Percentiles rank a stretch among this genome's conserved stretches.
phyloP scores from a whole-genome alignment of 35 echinoderm and acorn worm species.

The Diadema setosum region DNA sequence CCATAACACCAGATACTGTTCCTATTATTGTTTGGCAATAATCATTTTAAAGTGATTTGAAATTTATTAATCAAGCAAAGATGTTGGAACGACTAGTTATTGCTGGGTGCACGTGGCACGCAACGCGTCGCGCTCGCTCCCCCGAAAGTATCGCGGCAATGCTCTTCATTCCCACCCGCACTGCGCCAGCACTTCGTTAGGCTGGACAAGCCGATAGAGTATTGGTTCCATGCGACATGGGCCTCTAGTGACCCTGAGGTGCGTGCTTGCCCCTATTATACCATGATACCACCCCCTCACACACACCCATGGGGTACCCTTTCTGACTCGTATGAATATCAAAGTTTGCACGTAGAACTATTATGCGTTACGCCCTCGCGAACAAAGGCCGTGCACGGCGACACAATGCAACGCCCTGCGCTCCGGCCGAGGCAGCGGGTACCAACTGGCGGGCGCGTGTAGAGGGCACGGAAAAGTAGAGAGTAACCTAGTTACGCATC shows the following conservation, averaged over 20 bases:
- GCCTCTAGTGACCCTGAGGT: background rate
- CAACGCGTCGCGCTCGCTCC: background rate
- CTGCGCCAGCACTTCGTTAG: background rate
- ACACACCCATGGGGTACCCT: background rate
- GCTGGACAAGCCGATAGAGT: background rate
- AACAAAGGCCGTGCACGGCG: background rate
- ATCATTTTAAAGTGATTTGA: constrained; percentile 7
- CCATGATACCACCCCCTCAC: background rate
- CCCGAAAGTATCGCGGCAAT: background rate
- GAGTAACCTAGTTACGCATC: background rate
- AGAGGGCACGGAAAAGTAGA: background rate
- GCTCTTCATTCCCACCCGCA: background rate
- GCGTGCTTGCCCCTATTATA: background rate
- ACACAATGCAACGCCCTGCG: too few species aligned
- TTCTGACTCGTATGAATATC: background rate
- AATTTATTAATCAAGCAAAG: background rate
- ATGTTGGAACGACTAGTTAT: background rate
- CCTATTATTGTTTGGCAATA: constrained; percentile 18
- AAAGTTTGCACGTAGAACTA: background rate
- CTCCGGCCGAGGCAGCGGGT: background rate
- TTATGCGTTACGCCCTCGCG: background rate
- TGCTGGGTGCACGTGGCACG: background rate
- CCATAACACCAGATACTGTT: constrained; percentile 8
- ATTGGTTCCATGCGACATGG: background rate
- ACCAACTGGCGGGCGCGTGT: background rate